Evolutionary conservation across 53 echinoderm and acorn worm species (phyloP).

Genomic region (Antedon mediterranea): DNA sequence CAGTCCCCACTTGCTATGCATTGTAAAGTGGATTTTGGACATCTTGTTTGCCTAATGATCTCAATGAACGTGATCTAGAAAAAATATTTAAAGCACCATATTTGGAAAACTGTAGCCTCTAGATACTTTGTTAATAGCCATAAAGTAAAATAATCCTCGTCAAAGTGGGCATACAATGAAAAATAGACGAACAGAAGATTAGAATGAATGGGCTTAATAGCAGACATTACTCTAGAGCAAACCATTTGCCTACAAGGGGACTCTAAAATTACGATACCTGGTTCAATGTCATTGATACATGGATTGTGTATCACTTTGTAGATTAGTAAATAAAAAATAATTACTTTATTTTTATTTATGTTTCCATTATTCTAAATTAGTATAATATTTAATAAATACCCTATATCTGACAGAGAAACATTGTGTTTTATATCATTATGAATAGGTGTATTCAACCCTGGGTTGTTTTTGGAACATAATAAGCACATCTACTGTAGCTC

Average conservation of each 20-base stretch:
- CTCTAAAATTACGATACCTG: background rate
- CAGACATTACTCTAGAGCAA: background rate
- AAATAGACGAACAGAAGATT: background rate
- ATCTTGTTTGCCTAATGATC: background rate
- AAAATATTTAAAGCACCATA: background rate
- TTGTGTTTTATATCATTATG: too few species aligned
- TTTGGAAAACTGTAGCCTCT: background rate
- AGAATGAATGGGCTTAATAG: background rate
- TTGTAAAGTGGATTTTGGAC: background rate
- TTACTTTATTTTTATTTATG: too few species aligned
- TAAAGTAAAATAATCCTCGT: background rate
- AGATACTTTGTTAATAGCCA: background rate
- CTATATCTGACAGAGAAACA: too few species aligned
- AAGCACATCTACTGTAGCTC: too few species aligned
- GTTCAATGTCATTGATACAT: too few species aligned
- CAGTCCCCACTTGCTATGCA: too few species aligned
- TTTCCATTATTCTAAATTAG: too few species aligned
- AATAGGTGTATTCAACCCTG: too few species aligned
- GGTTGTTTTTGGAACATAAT: too few species aligned
- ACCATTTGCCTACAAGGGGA: background rate
- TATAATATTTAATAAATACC: too few species aligned
- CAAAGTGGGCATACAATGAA: background rate
- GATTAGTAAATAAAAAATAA: too few species aligned
- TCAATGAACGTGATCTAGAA: background rate
- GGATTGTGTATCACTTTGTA: too few species aligned